phyloP scores from a whole-genome alignment of 2,888 invertebrate genomes.

The Fabriciana adippe region DNA sequence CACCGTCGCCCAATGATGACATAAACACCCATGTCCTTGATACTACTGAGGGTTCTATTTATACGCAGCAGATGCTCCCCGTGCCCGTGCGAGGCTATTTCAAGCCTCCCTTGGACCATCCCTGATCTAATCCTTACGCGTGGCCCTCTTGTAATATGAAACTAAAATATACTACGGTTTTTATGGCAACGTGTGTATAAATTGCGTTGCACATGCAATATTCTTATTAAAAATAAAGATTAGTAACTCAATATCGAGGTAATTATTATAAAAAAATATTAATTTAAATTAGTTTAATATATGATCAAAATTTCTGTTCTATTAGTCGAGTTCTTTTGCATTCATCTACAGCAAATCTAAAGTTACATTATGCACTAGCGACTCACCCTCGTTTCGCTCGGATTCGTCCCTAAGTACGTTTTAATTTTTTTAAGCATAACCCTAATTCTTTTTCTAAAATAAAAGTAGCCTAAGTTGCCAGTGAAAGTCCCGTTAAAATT shows the following conservation, averaged over 20 bases:
- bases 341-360: too few species aligned
- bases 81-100: constrained; percentile 75
- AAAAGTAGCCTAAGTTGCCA: too few species aligned
- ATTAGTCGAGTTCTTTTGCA: too few species aligned
- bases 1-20: constrained; percentile 30
- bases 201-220: constrained; percentile 4
- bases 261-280: too few species aligned
- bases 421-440: too few species aligned
- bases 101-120: constrained; percentile 53
- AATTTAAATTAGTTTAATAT: too few species aligned
- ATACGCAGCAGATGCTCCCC: constrained; percentile 70
- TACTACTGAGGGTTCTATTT: constrained; percentile 80
- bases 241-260: not conserved
- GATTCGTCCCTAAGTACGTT: too few species aligned
- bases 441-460: too few species aligned
- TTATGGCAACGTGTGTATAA: constrained; percentile 44
- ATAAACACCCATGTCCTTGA: constrained; percentile 73
- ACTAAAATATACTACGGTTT: constrained; percentile 42
- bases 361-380: too few species aligned
- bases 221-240: not conserved
- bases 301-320: too few species aligned
- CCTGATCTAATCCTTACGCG: constrained; percentile 44
- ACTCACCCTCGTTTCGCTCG: too few species aligned
- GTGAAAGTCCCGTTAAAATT: too few species aligned
- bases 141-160: constrained; percentile 48